Conservation (phyloP, 2,888 invertebrate genomes). For the Drosophila trichaetosa region DNA sequence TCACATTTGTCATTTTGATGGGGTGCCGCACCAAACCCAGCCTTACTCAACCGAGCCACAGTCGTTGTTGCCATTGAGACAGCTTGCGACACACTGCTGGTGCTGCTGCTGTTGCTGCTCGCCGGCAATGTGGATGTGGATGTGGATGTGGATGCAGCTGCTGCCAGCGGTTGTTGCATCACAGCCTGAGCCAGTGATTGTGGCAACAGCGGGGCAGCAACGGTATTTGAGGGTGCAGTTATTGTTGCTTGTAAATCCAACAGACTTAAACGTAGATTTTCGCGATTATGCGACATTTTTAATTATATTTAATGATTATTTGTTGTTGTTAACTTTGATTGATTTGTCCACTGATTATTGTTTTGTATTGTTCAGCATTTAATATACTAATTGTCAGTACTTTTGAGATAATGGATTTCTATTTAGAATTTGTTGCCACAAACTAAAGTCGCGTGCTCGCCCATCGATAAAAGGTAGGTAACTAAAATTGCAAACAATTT, state of each 20-base stretch:
- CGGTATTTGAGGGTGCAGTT: constrained; percentile 73
- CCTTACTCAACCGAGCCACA: constrained; percentile 75
- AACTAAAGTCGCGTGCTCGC: constrained; percentile 27
- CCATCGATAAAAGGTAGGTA: constrained; percentile 32
- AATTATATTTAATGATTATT: constrained; percentile 9
- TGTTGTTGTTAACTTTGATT: constrained; percentile 6
- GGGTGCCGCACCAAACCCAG: constrained; percentile 61
- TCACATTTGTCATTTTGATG: constrained; percentile 84
- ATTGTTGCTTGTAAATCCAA: constrained; percentile 82
- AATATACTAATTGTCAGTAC: constrained; percentile 3
- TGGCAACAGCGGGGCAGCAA: constrained; percentile 62
- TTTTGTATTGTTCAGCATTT: constrained; percentile 7
- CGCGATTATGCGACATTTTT: constrained; percentile 83
- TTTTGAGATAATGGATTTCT: background rate
- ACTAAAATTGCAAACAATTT: constrained; percentile 40
- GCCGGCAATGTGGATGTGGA: constrained; percentile 29
- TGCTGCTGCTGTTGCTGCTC: constrained; percentile 57
- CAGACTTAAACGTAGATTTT: constrained; percentile 84
- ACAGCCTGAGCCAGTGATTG: constrained; percentile 44
- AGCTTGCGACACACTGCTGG: constrained; percentile 79
- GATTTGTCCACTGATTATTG: constrained; percentile 26
- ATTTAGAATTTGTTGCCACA: constrained; percentile 13
- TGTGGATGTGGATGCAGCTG: constrained; percentile 32
- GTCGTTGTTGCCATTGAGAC: constrained; percentile 79
- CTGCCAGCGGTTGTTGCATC: constrained; percentile 32